Base-by-base conservation (phyloP, 2,113 vertebrate genomes). In the Thalassoma bifasciatum region DNA sequence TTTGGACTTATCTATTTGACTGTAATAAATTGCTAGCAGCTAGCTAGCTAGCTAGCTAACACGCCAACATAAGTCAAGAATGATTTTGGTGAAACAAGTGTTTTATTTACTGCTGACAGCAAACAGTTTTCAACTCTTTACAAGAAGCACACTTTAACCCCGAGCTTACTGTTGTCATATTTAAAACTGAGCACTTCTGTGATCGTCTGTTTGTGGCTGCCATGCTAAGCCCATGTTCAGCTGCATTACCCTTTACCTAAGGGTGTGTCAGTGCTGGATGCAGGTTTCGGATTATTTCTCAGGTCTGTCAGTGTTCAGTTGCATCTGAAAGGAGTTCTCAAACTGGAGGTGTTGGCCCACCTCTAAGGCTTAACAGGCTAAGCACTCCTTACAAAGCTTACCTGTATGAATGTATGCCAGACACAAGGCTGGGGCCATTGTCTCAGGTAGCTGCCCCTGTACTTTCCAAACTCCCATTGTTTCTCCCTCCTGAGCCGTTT, bases 381-480 rank as follows among this genome's bases (percentile, higher is more conserved):
- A 91, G 91, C 86, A 50, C 57, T 70, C 81, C 74, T 88, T 86
- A 91, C 91, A 89, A 93, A 62, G 85, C 58, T 83, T 16, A 91
- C 70, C 83, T 79, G 78, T 88, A 75, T 90, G 79, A 82, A 86
- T 74, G 87, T 75, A 79, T 84, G 77, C 79, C 75, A 68, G 47
- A 64, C 82, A 74, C 90, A 49, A 86, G 62, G 85, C 66, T 36
- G 77, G 34, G 84, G 46, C 92, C 85, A 93, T 91, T 79, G 81
- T 92, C 86, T 93, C 88, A 94, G 92, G 91, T 93, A 93, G 85
- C 84, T 52, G 66, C 91, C 87, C 91, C 65, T 92, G 93, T 92
- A 91, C 88, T 83, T 75, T 75, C 52, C 77, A 56, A 72, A 68
- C 76, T 76, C 75, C 88, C 87, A 92, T 94, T 91, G 83, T 91